A percentile compares a stretch with the other conserved stretches of the same genome.
These are phyloP conservation scores for Seriola quinqueradiata DNA, from an alignment of 2,113 vertebrate genomes.

Conservation along the genomic window DNA sequence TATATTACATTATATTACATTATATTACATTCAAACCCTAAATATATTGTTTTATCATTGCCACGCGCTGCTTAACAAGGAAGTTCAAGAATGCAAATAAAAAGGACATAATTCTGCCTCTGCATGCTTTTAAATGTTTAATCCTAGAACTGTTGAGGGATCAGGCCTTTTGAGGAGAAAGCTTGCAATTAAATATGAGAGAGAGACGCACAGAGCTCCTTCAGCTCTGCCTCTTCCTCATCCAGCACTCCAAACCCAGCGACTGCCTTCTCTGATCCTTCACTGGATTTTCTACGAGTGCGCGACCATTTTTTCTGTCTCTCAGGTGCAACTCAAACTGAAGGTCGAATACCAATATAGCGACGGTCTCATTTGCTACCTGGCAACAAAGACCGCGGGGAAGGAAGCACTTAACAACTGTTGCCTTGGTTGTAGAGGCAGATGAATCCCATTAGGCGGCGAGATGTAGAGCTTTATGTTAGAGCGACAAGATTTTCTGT, in stretches of 20 bases:
- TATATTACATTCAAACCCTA: neutral
- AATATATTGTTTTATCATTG: neutral
- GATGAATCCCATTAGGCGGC: constrained; percentile 17
- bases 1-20: neutral
- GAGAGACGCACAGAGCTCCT: neutral
- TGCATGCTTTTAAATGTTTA: neutral
- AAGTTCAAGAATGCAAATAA: neutral
- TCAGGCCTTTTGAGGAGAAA: neutral
- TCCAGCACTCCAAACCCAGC: neutral
- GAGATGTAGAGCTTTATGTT: neutral
- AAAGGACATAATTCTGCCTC: neutral
- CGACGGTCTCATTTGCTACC: constrained; percentile 61
- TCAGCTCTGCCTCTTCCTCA: neutral
- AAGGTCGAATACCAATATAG: constrained; percentile 42
- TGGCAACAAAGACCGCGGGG: constrained; percentile 61
- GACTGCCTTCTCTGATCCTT: neutral
- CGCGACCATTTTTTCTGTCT: constrained; percentile 33
- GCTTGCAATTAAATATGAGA: neutral
- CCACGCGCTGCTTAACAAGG: neutral
- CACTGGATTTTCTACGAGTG: constrained; percentile 12
- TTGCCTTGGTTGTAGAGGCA: constrained; percentile 58
- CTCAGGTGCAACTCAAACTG: constrained; percentile 34
- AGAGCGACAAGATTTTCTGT: neutral
- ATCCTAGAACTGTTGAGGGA: neutral
- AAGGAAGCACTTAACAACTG: constrained; percentile 51